A percentile compares a stretch with the other conserved stretches of the same genome.
Conservation (phyloP, 35 echinoderm and acorn worm species). For the Ophiothrix spiculata region DNA sequence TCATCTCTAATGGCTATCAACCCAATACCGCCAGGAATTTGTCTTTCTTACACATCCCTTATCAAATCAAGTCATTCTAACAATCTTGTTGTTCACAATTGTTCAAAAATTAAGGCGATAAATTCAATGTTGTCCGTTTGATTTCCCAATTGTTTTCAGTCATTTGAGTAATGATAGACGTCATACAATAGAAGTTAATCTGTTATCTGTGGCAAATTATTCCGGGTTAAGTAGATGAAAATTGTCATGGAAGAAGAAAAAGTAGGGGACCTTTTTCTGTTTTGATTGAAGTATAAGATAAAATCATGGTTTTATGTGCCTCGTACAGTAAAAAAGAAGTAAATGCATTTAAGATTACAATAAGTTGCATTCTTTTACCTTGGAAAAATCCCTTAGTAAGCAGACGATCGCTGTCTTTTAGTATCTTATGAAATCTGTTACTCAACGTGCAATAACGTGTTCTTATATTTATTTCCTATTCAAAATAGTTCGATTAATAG, state of each 20-base stretch:
- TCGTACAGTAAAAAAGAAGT: no score
- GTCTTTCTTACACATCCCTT: neutral
- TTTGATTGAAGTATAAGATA: no score
- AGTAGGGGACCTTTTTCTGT: neutral
- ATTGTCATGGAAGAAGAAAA: neutral
- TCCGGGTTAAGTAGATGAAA: neutral
- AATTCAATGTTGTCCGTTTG: conserved; percentile 6
- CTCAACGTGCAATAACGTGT: no score
- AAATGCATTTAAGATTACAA: no score
- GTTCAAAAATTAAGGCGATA: conserved; percentile 13
- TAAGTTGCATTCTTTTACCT: no score
- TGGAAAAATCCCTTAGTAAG: no score
- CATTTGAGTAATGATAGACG: neutral
- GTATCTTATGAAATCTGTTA: no score
- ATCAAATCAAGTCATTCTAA: neutral
- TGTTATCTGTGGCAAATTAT: neutral
- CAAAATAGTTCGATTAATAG: no score
- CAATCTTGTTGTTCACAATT: neutral
- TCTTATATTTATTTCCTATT: no score
- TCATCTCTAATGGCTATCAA: no score
- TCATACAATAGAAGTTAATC: neutral
- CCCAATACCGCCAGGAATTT: neutral
- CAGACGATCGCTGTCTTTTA: no score
- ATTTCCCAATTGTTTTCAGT: neutral
- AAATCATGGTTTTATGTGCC: no score